A percentile compares a stretch with the other conserved stretches of the same genome.
Conservation (phyloP, 2,888 invertebrate species). For the Apoda limacodes region DNA sequence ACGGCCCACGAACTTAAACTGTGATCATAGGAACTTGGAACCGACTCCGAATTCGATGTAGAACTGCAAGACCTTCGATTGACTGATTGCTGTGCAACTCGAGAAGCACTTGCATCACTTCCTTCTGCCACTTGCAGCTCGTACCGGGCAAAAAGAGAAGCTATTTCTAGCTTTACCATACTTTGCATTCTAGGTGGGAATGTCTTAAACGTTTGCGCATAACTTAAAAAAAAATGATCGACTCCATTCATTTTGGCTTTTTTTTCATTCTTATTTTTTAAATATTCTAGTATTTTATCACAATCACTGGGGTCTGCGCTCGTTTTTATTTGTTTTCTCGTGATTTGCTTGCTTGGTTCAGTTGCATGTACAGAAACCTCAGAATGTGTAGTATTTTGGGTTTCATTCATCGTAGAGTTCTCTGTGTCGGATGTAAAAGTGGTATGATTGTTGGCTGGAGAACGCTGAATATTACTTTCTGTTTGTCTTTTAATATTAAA, state of each 20-base stretch:
- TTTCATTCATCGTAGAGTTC: slow-evolving; percentile 9
- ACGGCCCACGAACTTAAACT: slow-evolving; percentile 6
- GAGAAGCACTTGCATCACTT: slow-evolving; percentile 12
- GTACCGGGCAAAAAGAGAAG: slow-evolving; percentile 11
- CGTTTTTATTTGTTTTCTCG: slow-evolving; percentile 7
- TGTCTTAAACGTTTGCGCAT: slow-evolving; percentile 12
- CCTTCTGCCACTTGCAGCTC: slow-evolving; percentile 12
- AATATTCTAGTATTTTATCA: slow-evolving; percentile 11
- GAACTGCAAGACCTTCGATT: slow-evolving; percentile 5
- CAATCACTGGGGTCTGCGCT: slow-evolving; percentile 1
- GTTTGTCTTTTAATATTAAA: slow-evolving; percentile 3
- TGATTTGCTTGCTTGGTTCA: slow-evolving; percentile 9
- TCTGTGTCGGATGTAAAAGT: slow-evolving; percentile 4
- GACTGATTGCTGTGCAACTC: slow-evolving; percentile 9
- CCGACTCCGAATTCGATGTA: slow-evolving; percentile 2
- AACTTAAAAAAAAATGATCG: slow-evolving; percentile 8
- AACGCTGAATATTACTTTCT: slow-evolving; percentile 3
- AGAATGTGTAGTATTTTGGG: slow-evolving; percentile 8
- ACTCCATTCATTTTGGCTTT: slow-evolving; percentile 7
- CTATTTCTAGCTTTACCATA: slow-evolving; percentile 13
- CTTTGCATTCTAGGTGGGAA: slow-evolving; percentile 11
- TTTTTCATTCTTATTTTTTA: slow-evolving; percentile 10
- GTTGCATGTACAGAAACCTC: slow-evolving; percentile 8
- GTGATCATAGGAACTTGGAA: slow-evolving; percentile 2
- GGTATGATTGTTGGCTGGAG: slow-evolving; percentile 1